A percentile compares a stretch with the other conserved stretches of the same genome.
Conservation (phyloP, 2,888 invertebrate genomes). For the Orchesellides sinensis region DNA sequence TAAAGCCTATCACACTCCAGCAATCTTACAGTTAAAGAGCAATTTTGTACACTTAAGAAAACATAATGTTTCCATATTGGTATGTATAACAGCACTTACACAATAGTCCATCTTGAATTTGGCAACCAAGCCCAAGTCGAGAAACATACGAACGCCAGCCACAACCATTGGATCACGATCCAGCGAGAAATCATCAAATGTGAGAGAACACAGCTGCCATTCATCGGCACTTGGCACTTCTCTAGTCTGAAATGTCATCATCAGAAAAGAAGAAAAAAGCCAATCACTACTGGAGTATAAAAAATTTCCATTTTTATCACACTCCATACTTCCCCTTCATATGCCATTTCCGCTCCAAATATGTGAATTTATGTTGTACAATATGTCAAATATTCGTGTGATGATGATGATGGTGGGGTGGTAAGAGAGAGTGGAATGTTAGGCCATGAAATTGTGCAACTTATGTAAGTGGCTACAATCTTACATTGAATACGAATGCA, state of each 20-base stretch:
- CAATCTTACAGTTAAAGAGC: too few relatives aligned
- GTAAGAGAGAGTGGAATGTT: too few relatives aligned
- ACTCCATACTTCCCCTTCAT: too few relatives aligned
- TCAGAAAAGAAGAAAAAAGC: neutral
- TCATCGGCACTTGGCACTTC: conserved; percentile 77
- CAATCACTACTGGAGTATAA: too few relatives aligned
- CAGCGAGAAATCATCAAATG: conserved; percentile 79
- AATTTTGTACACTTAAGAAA: too few relatives aligned
- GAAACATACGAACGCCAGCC: conserved; percentile 79
- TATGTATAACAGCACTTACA: conserved; percentile 76
- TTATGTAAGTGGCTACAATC: too few relatives aligned
- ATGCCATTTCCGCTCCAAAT: too few relatives aligned
- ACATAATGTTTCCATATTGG: neutral
- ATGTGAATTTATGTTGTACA: too few relatives aligned
- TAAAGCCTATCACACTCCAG: neutral
- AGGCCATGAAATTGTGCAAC: too few relatives aligned
- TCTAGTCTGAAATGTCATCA: conserved; percentile 72
- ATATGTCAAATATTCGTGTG: too few relatives aligned
- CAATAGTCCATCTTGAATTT: conserved; percentile 79
- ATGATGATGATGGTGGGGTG: too few relatives aligned
- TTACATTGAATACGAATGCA: too few relatives aligned
- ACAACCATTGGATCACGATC: conserved; percentile 78
- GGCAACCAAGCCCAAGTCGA: conserved; percentile 78
- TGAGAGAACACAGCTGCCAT: conserved; percentile 77
- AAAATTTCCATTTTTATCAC: neutral